Evolutionary conservation across 2,797 vertebrate species (phyloP).

Genomic region (Protonibea diacanthus): DNA sequence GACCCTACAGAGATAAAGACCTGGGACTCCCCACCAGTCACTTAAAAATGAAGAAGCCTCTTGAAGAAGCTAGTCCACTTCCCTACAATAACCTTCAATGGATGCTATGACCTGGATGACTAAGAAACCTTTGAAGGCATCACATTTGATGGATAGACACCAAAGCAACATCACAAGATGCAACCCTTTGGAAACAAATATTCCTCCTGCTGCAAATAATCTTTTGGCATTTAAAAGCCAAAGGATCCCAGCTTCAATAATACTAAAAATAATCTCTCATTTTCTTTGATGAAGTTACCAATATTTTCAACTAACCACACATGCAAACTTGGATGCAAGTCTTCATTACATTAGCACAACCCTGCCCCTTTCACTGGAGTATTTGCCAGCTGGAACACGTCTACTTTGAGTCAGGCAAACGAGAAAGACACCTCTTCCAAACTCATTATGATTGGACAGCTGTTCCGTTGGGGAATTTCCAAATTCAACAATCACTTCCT

Average conservation of each 20-base stretch:
- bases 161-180: slow-evolving; percentile 4
- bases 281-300: slow-evolving; percentile 9
- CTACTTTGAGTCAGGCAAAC: slow-evolving; percentile 52
- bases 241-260: neutral
- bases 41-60: too few relatives aligned
- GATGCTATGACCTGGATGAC: too few relatives aligned
- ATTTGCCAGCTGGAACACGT: slow-evolving; percentile 62
- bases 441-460: slow-evolving; percentile 79
- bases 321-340: slow-evolving; percentile 12
- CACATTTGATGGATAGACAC: slow-evolving; percentile 4
- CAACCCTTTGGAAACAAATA: slow-evolving; percentile 3
- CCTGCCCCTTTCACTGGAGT: slow-evolving; percentile 15
- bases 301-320: neutral
- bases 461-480: slow-evolving; percentile 70
- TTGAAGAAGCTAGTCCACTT: too few relatives aligned
- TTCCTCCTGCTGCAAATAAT: neutral
- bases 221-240: neutral
- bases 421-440: slow-evolving; percentile 66
- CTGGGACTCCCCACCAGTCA: too few relatives aligned
- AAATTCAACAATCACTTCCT: slow-evolving; percentile 70
- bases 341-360: slow-evolving; percentile 41
- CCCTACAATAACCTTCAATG: too few relatives aligned
- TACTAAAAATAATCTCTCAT: neutral
- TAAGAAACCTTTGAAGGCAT: neutral
- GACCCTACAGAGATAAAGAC: too few relatives aligned